phyloP scores from a whole-genome alignment of 2,113 vertebrate species.

The Scalopus aquaticus region DNA sequence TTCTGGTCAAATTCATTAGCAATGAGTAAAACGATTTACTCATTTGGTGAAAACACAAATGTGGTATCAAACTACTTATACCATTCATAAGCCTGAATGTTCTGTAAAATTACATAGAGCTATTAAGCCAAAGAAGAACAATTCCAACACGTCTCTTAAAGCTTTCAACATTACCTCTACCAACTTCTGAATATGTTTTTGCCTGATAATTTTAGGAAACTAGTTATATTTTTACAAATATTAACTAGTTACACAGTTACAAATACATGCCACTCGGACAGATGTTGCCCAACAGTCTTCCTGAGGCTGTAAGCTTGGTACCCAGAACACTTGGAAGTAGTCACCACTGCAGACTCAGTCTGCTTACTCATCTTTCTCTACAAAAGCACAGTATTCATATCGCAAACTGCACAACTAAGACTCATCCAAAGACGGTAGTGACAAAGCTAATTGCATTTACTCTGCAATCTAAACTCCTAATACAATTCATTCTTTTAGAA shows the following conservation, averaged over 20 bases:
- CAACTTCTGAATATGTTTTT: slow-evolving; percentile 23
- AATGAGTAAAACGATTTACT: neutral
- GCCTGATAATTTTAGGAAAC: slow-evolving; percentile 48
- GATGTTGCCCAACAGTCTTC: neutral
- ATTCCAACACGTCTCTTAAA: slow-evolving; percentile 9
- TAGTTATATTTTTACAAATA: slow-evolving; percentile 41
- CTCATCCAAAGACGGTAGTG: neutral
- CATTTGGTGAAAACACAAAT: slow-evolving; percentile 40
- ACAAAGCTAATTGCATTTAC: neutral
- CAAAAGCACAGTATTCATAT: neutral
- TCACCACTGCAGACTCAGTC: neutral
- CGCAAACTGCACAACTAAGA: neutral
- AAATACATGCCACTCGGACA: neutral
- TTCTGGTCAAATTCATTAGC: neutral
- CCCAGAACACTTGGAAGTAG: neutral
- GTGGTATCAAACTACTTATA: slow-evolving; percentile 32
- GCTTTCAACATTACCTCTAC: neutral
- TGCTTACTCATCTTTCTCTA: neutral
- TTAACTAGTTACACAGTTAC: neutral
- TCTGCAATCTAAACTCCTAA: neutral
- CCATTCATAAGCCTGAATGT: neutral
- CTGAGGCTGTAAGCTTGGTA: neutral
- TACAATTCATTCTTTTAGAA: slow-evolving; percentile 11
- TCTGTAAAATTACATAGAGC: neutral
- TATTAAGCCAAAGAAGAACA: slow-evolving; percentile 15